phyloP scores from a whole-genome alignment of 2,888 invertebrate species.

The Crematogaster levior region DNA sequence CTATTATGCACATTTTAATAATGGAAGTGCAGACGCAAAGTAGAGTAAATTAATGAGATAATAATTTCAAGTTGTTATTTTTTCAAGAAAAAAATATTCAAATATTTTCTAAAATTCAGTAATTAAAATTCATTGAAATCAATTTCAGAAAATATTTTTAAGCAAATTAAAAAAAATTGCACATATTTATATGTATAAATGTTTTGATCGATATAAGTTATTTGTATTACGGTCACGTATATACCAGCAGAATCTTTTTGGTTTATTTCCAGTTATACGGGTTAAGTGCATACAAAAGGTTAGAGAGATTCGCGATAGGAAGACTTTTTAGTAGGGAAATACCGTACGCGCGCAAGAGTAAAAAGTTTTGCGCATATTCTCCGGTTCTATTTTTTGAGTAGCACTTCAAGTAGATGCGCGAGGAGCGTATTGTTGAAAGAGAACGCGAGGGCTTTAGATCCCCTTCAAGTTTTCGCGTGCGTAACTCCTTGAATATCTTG shows the following conservation, averaged over 20 bases:
- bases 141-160: background rate
- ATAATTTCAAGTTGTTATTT: background rate
- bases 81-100: background rate
- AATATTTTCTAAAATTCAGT: background rate
- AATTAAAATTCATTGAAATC: background rate
- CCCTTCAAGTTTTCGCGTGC: constrained; percentile 21
- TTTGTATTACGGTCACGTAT: background rate
- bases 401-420: constrained; percentile 23
- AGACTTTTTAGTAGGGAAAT: constrained; percentile 44
- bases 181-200: background rate
- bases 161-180: background rate
- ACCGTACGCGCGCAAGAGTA: constrained; percentile 8
- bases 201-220: background rate
- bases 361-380: constrained; percentile 33
- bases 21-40: constrained; percentile 3
- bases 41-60: constrained; percentile 8
- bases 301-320: constrained; percentile 41
- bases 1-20: constrained; percentile 27
- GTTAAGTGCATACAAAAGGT: constrained; percentile 50
- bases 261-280: constrained; percentile 24
- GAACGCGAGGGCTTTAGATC: constrained; percentile 23
- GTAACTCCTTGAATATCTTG: constrained; percentile 29
- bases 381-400: constrained; percentile 37
- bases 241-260: constrained; percentile 7
- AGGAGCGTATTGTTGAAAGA: constrained; percentile 25